Conservation (phyloP, 2,113 vertebrate species). For the Otolemur garnettii region DNA sequence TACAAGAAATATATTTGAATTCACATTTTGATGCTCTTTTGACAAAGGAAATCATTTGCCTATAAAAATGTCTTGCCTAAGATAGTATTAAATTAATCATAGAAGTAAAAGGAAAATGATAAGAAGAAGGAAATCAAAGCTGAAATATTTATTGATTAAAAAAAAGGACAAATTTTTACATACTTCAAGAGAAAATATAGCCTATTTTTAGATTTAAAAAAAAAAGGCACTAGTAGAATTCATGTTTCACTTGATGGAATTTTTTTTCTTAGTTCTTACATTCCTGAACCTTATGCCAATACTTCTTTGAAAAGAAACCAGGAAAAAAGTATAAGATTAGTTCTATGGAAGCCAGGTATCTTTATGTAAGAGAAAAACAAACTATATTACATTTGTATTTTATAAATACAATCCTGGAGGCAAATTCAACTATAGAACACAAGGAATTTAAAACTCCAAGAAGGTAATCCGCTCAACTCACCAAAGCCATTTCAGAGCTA, state of each 20-base stretch:
- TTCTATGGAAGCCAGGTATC: background rate
- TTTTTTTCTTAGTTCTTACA: conserved; percentile 1
- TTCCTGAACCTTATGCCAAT: background rate
- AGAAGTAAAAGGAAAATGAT: background rate
- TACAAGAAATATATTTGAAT: background rate
- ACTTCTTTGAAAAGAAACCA: conserved; percentile 53
- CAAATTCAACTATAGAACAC: background rate
- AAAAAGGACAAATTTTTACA: background rate
- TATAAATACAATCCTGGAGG: background rate
- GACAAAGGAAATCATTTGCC: conserved; percentile 15
- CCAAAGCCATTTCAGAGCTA: background rate
- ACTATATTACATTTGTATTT: background rate
- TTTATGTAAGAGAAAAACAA: conserved; percentile 20
- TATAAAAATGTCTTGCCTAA: background rate
- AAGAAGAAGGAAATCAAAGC: conserved; percentile 3
- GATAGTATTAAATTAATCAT: conserved; percentile 19
- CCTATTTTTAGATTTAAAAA: background rate
- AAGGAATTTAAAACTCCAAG: background rate
- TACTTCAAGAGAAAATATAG: background rate
- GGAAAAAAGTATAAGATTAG: background rate
- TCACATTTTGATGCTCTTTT: background rate
- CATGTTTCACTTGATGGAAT: background rate
- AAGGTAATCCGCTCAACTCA: background rate
- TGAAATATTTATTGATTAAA: conserved; percentile 7
- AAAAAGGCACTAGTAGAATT: background rate